Percentiles rank a stretch among this genome's conserved stretches.
Evolutionary conservation across 1,140 invertebrate genomes (phyloP).

Genomic region (Lepidurus couesii): DNA sequence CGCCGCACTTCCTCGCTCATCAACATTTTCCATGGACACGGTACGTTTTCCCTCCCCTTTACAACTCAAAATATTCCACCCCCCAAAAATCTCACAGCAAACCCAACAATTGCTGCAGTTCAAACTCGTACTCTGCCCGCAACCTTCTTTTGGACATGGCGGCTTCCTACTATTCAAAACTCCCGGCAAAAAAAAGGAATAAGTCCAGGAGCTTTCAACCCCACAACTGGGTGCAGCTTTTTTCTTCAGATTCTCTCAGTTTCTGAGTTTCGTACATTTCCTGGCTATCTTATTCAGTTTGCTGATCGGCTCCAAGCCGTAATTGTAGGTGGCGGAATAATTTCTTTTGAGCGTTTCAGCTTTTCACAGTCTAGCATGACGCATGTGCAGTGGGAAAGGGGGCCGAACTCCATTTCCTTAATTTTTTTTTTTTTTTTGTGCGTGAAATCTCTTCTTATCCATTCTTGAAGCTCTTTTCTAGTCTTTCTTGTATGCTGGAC

Average conservation of each 20-base stretch:
- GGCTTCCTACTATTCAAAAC: neutral
- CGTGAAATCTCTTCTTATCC: neutral
- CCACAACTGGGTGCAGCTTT: neutral
- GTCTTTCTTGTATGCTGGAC: conserved; percentile 18
- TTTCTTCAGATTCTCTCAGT: neutral
- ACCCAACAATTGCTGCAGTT: neutral
- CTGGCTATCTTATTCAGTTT: neutral
- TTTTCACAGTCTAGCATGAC: neutral
- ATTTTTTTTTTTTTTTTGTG: neutral
- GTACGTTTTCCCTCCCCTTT: conserved; percentile 62
- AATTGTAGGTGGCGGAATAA: neutral
- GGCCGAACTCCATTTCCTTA: neutral
- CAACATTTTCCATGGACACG: conserved; percentile 64
- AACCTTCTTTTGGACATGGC: neutral
- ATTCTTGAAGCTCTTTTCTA: neutral
- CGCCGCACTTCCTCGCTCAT: conserved; percentile 86
- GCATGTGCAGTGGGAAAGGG: neutral
- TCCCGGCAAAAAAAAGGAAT: neutral
- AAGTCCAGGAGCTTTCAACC: neutral
- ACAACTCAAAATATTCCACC: neutral
- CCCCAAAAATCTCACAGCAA: neutral
- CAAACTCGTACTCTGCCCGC: neutral
- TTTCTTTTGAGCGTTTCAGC: neutral
- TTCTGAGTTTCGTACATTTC: neutral
- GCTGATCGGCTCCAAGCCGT: neutral